Percentiles rank a stretch among this genome's conserved stretches.
These are phyloP conservation scores for Lateolabrax maculatus DNA, from an alignment of 2,797 vertebrate genomes.

Conservation along the genomic window DNA sequence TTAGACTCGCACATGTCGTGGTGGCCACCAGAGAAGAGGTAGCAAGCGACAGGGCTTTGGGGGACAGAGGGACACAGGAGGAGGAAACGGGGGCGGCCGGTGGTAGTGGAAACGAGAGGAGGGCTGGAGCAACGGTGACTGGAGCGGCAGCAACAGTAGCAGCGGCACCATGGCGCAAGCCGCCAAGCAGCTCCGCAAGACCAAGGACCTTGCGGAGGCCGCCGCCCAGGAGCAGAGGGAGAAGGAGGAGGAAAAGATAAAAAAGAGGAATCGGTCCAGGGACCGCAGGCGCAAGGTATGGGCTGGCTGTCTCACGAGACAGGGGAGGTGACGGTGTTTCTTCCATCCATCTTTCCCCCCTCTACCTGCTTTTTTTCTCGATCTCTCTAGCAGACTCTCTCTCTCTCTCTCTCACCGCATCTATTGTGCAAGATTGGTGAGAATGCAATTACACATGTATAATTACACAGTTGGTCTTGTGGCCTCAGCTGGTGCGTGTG, in stretches of 20 bases:
- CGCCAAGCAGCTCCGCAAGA: conserved; percentile 98
- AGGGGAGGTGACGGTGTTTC: conserved; percentile 44
- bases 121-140: conserved; percentile 72
- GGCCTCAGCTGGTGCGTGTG: conserved; percentile 64
- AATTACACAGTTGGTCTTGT: conserved; percentile 65
- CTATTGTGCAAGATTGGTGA: conserved; percentile 50
- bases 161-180: conserved; percentile 95
- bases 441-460: conserved; percentile 63
- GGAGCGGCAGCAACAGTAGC: conserved; percentile 71
- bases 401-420: conserved; percentile 39
- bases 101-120: conserved; percentile 60
- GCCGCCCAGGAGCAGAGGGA: conserved; percentile 95
- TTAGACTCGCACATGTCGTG: conserved; percentile 70
- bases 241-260: conserved; percentile 96
- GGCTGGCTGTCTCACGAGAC: conserved; percentile 59
- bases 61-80: conserved; percentile 67
- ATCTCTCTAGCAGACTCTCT: conserved; percentile 9
- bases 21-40: conserved; percentile 69
- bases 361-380: conserved; percentile 45
- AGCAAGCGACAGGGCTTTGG: conserved; percentile 63
- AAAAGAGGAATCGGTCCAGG: conserved; percentile 94
- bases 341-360: conserved; percentile 30
- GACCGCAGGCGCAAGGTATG: conserved; percentile 97
- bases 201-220: conserved; percentile 96
- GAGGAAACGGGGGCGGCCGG: conserved; percentile 65